phyloP scores from a whole-genome alignment of 2,113 vertebrate genomes.

The Lophura nycthemera region DNA sequence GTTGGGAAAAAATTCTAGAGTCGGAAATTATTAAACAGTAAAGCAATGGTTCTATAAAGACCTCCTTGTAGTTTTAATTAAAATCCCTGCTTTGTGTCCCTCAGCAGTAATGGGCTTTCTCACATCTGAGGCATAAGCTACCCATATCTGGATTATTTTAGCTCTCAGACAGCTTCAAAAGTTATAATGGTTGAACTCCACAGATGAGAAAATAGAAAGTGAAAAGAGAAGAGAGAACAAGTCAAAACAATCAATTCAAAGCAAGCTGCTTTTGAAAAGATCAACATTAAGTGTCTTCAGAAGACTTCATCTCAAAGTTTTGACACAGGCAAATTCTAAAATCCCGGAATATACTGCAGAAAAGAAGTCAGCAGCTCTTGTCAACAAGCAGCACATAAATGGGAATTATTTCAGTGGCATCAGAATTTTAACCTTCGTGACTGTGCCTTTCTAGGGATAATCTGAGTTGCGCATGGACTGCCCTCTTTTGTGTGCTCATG shows the following conservation, averaged over 20 bases:
- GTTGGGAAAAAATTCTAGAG: not conserved
- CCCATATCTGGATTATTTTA: constrained; percentile 2
- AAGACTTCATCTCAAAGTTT: not conserved
- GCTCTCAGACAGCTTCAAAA: not conserved
- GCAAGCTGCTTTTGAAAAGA: not conserved
- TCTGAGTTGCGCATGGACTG: not conserved
- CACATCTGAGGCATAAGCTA: not conserved
- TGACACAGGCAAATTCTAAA: constrained; percentile 32
- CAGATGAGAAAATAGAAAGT: constrained; percentile 28
- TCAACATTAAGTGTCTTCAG: constrained; percentile 38
- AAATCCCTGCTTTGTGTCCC: not conserved
- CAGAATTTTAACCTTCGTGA: constrained; percentile 47
- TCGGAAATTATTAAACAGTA: not conserved
- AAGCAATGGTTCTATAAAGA: not conserved
- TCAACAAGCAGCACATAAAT: constrained; percentile 38
- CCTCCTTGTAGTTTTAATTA: not conserved
- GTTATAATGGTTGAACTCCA: not conserved
- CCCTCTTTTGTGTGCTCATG: not conserved
- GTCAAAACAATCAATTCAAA: constrained; percentile 41
- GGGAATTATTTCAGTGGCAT: constrained; percentile 42
- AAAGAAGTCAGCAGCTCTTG: constrained; percentile 55
- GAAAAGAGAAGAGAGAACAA: constrained; percentile 39
- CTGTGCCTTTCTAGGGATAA: constrained; percentile 41
- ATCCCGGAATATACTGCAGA: constrained; percentile 18
- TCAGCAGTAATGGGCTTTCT: not conserved